phyloP scores from a whole-genome alignment of 2,888 invertebrate genomes.

The Liodrosophila aerea region DNA sequence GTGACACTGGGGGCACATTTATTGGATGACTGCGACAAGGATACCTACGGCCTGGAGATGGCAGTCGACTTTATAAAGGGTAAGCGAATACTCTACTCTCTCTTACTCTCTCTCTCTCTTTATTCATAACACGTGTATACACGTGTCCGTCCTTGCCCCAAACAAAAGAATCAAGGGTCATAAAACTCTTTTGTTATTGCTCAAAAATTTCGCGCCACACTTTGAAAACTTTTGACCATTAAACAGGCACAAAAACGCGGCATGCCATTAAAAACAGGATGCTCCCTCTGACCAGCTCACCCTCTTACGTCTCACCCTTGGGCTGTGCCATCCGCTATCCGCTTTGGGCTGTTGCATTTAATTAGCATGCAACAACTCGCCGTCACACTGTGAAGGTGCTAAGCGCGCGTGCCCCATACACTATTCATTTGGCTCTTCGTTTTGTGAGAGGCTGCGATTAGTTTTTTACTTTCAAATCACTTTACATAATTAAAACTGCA shows the following conservation, averaged over 20 bases:
- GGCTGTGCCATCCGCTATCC: not conserved
- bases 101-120: not conserved
- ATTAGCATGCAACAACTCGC: constrained; percentile 29
- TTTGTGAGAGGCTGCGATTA: too few species aligned
- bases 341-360: constrained; percentile 15
- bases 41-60: constrained; percentile 97
- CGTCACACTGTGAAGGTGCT: not conserved
- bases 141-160: constrained; percentile 5
- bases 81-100: constrained; percentile 83
- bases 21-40: constrained; percentile 97
- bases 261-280: constrained; percentile 19
- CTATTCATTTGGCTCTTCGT: not conserved
- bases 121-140: too few species aligned
- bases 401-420: not conserved
- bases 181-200: constrained; percentile 17
- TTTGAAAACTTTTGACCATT: constrained; percentile 22
- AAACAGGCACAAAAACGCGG: constrained; percentile 10
- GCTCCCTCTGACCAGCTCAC: not conserved
- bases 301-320: not conserved
- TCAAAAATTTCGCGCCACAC: constrained; percentile 15
- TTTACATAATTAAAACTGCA: too few species aligned
- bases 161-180: constrained; percentile 10
- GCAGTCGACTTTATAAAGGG: constrained; percentile 98
- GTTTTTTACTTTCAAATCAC: too few species aligned
- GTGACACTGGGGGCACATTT: constrained; percentile 93